Percentiles rank a stretch among this genome's conserved stretches.
phyloP scores from a whole-genome alignment of 2,113 vertebrate genomes.

The Calidris pugnax region DNA sequence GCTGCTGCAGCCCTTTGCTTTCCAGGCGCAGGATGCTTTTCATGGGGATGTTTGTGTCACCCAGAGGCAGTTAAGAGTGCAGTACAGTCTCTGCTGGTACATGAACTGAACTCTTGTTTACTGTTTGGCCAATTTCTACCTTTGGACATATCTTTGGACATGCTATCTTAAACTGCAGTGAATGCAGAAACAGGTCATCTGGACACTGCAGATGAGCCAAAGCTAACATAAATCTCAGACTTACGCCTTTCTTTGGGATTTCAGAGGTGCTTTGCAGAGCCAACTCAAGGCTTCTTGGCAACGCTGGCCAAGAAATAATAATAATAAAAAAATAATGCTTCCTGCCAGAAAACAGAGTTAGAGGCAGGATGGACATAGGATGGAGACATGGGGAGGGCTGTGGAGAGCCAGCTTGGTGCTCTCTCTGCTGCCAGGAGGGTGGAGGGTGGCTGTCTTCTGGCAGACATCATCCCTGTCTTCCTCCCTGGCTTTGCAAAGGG shows the following conservation, averaged over 20 bases:
- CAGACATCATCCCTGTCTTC: not conserved
- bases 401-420: not conserved
- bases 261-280: not conserved
- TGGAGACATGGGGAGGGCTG: not conserved
- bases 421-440: not conserved
- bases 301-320: not conserved
- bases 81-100: rapidly evolving
- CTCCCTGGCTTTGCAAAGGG: not conserved
- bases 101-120: not conserved
- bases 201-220: not conserved
- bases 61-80: not conserved
- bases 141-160: not conserved
- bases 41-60: not conserved
- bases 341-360: not conserved
- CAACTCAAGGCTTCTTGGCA: not conserved
- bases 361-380: not conserved
- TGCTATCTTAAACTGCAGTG: not conserved
- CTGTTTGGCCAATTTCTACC: not conserved
- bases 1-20: not conserved
- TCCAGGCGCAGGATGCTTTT: not conserved
- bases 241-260: not conserved
- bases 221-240: not conserved
- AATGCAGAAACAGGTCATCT: not conserved
- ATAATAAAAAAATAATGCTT: not conserved
- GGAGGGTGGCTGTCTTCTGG: not conserved